Conservation (phyloP, 2,888 invertebrate genomes). For the Andrena camellia region DNA sequence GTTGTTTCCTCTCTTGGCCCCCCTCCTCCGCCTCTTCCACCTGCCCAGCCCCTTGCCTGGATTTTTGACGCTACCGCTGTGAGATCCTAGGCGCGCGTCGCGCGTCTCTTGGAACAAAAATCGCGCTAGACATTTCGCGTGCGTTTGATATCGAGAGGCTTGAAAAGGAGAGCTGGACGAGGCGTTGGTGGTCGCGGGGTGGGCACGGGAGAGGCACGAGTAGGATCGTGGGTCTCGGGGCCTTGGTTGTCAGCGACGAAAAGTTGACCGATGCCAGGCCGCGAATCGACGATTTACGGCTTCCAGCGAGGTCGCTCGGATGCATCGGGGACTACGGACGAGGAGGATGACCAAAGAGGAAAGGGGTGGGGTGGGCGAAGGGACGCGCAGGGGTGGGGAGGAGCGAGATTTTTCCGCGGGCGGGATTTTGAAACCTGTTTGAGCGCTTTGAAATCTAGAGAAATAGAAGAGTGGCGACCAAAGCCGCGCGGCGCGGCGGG, state of each 20-base stretch:
- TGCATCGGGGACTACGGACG: constrained; percentile 53
- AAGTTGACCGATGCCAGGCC: constrained; percentile 63
- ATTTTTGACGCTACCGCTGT: constrained; percentile 30
- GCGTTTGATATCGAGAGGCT: too few relatives aligned
- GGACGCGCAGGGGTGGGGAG: constrained; percentile 44
- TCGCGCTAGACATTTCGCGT: too few relatives aligned
- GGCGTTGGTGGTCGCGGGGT: too few relatives aligned
- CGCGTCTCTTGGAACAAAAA: too few relatives aligned
- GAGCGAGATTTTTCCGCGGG: constrained; percentile 82
- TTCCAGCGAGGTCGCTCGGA: constrained; percentile 56
- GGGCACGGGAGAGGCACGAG: not conserved
- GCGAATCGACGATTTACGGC: constrained; percentile 68
- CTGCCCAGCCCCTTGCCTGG: constrained; percentile 41
- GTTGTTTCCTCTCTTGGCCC: constrained; percentile 67
- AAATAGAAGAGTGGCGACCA: constrained; percentile 76
- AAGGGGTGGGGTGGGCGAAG: constrained; percentile 22
- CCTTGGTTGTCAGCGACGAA: constrained; percentile 62
- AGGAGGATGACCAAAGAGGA: constrained; percentile 10
- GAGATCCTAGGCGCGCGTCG: not conserved
- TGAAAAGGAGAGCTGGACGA: too few relatives aligned
- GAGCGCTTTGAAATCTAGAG: constrained; percentile 83
- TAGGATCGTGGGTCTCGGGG: not conserved
- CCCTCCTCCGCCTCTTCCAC: constrained; percentile 29
- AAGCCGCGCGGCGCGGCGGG: constrained; percentile 71
- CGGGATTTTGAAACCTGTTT: constrained; percentile 85